Percentiles rank a stretch among this genome's conserved stretches.
Evolutionary conservation across 2,888 invertebrate genomes (phyloP).

Genomic region (Argyresthia goedartella): DNA sequence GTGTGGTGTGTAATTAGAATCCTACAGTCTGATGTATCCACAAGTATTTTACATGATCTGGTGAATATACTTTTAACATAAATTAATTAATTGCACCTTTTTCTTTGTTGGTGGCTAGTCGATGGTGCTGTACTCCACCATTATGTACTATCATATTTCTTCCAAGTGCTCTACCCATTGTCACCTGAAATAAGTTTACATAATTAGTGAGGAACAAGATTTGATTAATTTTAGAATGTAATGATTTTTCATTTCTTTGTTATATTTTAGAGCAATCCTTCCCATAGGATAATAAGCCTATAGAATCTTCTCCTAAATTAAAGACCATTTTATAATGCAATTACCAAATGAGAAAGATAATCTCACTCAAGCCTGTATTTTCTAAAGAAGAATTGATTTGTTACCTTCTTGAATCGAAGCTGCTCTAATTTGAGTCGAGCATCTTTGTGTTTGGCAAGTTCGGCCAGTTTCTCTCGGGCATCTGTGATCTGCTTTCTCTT

Average conservation of each 20-base stretch:
- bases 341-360: too few species aligned
- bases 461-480: constrained; percentile 83
- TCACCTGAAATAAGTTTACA: not conserved
- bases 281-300: too few species aligned
- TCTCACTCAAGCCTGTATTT: too few species aligned
- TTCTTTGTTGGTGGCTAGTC: not conserved
- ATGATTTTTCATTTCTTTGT: too few species aligned
- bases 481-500: constrained; percentile 82
- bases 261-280: too few species aligned
- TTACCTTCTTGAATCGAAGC: constrained; percentile 65
- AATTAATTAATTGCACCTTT: not conserved
- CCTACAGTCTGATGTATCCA: too few species aligned
- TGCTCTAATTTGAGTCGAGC: constrained; percentile 80
- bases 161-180: not conserved
- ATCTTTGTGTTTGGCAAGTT: constrained; percentile 82
- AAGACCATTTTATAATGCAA: too few species aligned
- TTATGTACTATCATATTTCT: not conserved
- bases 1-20: too few species aligned
- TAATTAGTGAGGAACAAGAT: not conserved
- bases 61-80: too few species aligned
- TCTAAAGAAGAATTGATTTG: not conserved
- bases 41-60: too few species aligned
- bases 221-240: not conserved
- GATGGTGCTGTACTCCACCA: too few species aligned
- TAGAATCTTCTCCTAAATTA: too few species aligned